Base-by-base conservation (phyloP, 37 sponge, comb jelly and placozoan genomes). In the Ianthella basta region DNA sequence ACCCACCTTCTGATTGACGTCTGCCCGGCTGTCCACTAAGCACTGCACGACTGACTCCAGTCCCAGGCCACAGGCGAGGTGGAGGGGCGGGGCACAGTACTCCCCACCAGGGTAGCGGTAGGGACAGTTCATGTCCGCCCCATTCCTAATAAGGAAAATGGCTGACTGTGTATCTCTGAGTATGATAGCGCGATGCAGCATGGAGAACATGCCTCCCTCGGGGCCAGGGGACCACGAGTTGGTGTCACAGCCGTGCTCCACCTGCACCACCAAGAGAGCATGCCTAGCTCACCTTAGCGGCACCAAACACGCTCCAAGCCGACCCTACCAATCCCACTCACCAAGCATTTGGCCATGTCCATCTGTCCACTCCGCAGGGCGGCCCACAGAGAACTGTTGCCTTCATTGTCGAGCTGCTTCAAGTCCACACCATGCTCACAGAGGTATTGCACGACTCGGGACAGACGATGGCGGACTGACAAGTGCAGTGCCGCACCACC, bases 131-230 rank as follows among this genome's bases (percentile, higher is more conserved):
- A 97, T 73, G 57, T 95, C 96, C 0, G 94, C 91, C 24, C 94
- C 94, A 67, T 80, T 86, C 63, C 80, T 84, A 63, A 97, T 87
- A 40, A 97, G 95, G 91, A 95, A 97, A 55, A 86, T 77, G 80
- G 96, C 89, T 0, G 95, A 75, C 60, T 75, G 74, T 36, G 91
- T 72, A 85, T 97, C 94, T 1, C 54, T 41, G 21, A 92, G 90
- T 27, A 88, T 44, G 60, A 97, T 97, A 68, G 97, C 97, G 29
- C 91, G 85, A 75, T 97, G 97, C 25, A 97, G 93, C 20, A 97
- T 91, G 0, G 89, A 88, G 80, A 86, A 77, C 24, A 85, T 70
- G 63, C 85, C 83, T 0, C 89, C 86, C 25, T 83, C 87, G 4
- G 95, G 69, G 19, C 83, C 83, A 12, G 56, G 64, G 65, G 84